Percentiles rank a stretch among this genome's conserved stretches.
phyloP scores from a whole-genome alignment of 2,113 vertebrate genomes.

The Lontra canadensis region DNA sequence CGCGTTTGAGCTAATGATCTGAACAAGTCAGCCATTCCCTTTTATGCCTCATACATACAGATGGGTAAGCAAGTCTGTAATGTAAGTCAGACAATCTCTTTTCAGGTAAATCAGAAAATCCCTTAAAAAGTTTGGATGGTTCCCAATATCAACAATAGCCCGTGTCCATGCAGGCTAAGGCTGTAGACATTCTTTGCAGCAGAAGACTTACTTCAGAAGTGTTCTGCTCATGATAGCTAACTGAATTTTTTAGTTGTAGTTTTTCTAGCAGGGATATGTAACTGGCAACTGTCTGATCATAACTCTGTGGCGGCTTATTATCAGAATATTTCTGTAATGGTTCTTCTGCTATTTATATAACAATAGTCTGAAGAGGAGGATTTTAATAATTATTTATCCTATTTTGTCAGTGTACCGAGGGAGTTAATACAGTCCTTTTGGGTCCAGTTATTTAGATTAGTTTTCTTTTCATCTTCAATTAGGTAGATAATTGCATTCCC shows the following conservation, averaged over 20 bases:
- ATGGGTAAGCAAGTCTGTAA: neutral
- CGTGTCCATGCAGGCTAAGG: neutral
- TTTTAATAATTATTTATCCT: constrained; percentile 1
- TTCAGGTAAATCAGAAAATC: neutral
- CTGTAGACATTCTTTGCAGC: neutral
- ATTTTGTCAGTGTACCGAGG: neutral
- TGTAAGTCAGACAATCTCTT: neutral
- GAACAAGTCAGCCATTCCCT: neutral
- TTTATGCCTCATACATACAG: neutral
- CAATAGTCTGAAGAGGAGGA: neutral
- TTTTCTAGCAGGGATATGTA: constrained; percentile 7
- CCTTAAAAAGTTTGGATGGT: neutral
- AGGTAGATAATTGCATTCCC: neutral
- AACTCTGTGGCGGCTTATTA: neutral
- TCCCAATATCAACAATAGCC: neutral
- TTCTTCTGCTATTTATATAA: constrained; percentile 25
- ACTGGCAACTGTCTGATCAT: neutral
- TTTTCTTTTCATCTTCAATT: constrained; percentile 1
- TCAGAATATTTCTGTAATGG: neutral
- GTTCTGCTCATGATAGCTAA: neutral
- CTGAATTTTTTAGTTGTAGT: neutral
- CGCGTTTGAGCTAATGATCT: neutral
- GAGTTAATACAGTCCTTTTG: constrained; percentile 12
- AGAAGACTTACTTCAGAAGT: neutral
- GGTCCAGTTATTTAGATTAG: constrained; percentile 21